phyloP scores from a whole-genome alignment of 2,113 vertebrate species.

The Capreolus pygargus region DNA sequence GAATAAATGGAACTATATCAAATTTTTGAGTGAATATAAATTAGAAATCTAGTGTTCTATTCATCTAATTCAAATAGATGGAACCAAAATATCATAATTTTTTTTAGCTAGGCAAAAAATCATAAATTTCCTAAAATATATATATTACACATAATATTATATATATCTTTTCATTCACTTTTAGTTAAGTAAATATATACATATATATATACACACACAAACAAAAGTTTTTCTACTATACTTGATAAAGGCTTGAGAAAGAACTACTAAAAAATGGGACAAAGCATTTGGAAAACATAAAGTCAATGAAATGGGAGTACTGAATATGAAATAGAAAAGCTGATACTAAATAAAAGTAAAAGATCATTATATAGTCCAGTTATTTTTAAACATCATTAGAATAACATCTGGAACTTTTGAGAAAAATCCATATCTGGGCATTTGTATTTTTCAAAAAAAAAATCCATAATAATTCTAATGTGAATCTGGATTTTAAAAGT shows the following conservation, averaged over 20 bases:
- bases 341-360: not conserved
- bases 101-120: not conserved
- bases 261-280: not conserved
- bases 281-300: not conserved
- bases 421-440: not conserved
- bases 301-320: not conserved
- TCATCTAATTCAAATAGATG: not conserved
- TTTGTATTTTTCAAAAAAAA: not conserved
- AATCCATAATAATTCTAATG: not conserved
- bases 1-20: not conserved
- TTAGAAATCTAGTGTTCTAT: not conserved
- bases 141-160: not conserved
- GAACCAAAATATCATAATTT: not conserved
- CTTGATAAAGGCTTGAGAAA: not conserved
- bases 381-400: not conserved
- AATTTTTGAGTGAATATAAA: not conserved
- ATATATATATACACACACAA: not conserved
- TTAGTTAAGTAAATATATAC: not conserved
- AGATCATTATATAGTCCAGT: not conserved
- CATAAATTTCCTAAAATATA: not conserved
- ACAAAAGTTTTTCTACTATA: not conserved
- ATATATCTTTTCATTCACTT: not conserved
- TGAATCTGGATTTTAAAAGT: not conserved
- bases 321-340: not conserved
- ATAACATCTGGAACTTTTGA: not conserved